Evolutionary conservation across 2,113 vertebrate genomes (phyloP), one percentile per base, ranked within the genome.

Genomic region (Peucedramus taeniatus): DNA sequence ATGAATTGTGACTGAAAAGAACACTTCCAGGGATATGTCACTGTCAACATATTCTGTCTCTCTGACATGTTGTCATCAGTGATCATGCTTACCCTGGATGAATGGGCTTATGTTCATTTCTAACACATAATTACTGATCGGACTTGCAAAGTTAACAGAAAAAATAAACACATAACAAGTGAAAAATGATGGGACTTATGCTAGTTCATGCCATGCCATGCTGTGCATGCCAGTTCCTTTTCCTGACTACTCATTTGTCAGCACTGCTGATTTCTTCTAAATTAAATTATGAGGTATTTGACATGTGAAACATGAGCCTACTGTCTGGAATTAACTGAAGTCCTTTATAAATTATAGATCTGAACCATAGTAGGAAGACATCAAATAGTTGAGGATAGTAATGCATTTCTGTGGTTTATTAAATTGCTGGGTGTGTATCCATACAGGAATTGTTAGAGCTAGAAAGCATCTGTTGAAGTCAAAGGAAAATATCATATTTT

Each of bases 261-360:
- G 13, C 21, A 30, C 13, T 53, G 10, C 17, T 68, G 35, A 59
- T 79, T 63, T 91, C 37, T 88, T 85, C 53, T 53, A 61, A 77
- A 87, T 85, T 83, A 91, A 82, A 45, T 88, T 85, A 72, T 61
- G 54, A 94, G 8, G 3, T 39, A 88, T 69, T 61, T 77, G 75
- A 86, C 63, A 80, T 42, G 45, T 65, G 83, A 86, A 93, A 66
- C 23, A 61, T 1, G 7, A 88, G 10, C 23, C 26, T 83, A 61
- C 40, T 37, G 20, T 69, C 59, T 85, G 53, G 53, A 92, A 83
- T 83, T 69, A 93, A 76, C 57, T 72, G 49, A 69, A 92, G 39
- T 80, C n/a, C 66, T 80, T 80, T 77, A 92, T 77, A 83, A 92
- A 95, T 86, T 92, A 83, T 83, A 72, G 50, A 90, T 69, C 20